Evolutionary conservation across 2,113 vertebrate genomes (phyloP).

Genomic region (Tetraodon nigroviridis): DNA sequence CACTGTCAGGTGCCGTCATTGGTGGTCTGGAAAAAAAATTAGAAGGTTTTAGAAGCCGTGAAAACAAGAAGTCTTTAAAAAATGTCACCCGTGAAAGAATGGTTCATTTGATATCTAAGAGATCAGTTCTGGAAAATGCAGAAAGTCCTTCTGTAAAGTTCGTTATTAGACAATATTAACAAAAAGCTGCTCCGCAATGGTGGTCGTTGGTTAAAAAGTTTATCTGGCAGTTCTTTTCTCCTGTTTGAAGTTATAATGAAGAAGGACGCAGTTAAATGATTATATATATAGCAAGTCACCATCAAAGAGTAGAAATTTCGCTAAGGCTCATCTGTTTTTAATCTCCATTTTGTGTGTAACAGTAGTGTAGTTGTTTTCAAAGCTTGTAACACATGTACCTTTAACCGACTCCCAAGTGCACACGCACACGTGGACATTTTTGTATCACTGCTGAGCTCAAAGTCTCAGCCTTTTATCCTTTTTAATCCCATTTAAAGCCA

Average conservation of each 20-base stretch:
- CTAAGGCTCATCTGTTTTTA: too few species aligned
- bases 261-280: too few species aligned
- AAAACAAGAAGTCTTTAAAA: constrained; percentile 43
- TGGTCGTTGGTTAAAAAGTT: too few species aligned
- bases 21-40: constrained; percentile 24
- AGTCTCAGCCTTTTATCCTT: constrained; percentile 27
- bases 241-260: too few species aligned
- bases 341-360: not conserved
- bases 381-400: not conserved
- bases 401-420: constrained; percentile 7
- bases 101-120: constrained; percentile 15
- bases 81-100: constrained; percentile 28
- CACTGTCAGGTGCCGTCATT: constrained; percentile 35
- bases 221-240: too few species aligned
- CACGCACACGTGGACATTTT: constrained; percentile 3
- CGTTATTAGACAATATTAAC: not conserved
- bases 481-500: constrained; percentile 39
- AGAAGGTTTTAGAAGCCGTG: constrained; percentile 36
- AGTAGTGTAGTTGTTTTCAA: constrained; percentile 1
- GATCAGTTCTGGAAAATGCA: not conserved
- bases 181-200: not conserved
- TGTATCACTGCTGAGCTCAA: constrained; percentile 20
- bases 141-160: not conserved
- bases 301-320: too few species aligned
- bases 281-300: too few species aligned